These are phyloP conservation scores for Mycalesis mineus DNA, from an alignment of 2,888 invertebrate genomes.

Conservation along the genomic window DNA sequence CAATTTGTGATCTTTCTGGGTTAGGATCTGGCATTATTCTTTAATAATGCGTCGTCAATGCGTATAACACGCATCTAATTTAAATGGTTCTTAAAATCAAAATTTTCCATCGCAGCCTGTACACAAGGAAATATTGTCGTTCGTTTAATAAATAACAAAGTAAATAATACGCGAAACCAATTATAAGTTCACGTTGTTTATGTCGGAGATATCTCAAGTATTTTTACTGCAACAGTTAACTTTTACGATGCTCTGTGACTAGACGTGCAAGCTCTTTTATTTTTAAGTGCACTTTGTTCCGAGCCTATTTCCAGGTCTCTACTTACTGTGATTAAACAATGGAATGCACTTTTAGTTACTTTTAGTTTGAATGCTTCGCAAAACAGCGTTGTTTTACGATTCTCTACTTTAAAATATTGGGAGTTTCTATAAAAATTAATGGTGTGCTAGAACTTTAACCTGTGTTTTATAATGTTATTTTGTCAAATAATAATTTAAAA, in stretches of 20 bases:
- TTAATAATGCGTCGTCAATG: no score
- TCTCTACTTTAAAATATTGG: not conserved
- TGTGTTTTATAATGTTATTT: no score
- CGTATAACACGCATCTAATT: no score
- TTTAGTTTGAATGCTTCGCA: not conserved
- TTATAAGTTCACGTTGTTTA: slow-evolving; percentile 21
- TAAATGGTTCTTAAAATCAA: no score
- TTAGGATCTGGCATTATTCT: no score
- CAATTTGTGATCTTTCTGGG: no score
- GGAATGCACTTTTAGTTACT: slow-evolving; percentile 6
- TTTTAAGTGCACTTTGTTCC: slow-evolving; percentile 26
- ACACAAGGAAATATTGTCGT: not conserved
- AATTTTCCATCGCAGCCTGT: no score
- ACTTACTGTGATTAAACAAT: slow-evolving; percentile 11
- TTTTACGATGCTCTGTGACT: slow-evolving; percentile 41
- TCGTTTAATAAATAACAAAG: not conserved
- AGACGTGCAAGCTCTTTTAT: slow-evolving; percentile 24
- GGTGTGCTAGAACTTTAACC: no score
- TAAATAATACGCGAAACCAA: slow-evolving; percentile 2
- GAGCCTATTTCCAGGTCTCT: slow-evolving; percentile 12
- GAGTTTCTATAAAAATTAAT: not conserved
- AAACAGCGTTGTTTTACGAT: not conserved
- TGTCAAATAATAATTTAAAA: no score
- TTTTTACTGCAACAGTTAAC: slow-evolving; percentile 49
- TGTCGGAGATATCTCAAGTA: slow-evolving; percentile 45